Base-by-base conservation (phyloP, 30 jellyfish, hydroid and myxozoan genomes). In the Chironex yamaguchii region DNA sequence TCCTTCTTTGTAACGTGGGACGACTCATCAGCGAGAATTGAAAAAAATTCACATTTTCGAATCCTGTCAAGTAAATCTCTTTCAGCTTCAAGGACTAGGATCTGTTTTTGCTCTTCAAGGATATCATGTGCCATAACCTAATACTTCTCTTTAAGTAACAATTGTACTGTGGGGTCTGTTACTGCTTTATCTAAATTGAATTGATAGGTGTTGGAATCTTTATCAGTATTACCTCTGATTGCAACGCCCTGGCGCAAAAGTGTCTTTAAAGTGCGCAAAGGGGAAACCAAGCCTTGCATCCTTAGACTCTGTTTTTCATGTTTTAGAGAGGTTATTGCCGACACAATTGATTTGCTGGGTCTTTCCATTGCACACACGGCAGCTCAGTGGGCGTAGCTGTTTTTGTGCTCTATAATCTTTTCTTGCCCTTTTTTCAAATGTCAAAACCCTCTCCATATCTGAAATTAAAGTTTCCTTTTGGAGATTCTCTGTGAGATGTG, bases 401-500 rank as follows among this genome's bases (percentile, higher is more conserved):
- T 70, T 70, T 70, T 42, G 49, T 70, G 84, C 70, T 70, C 84
- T 25, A 35, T 70, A 36, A 32, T 70, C 49, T 12, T 34, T 35
- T 30, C 68, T 34, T 70, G 69, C n/a, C 84, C 17, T 35, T 70
- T 70, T 25, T n/a, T 35, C 84, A 2, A 30, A 70, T 70, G 70
- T 35, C 84, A 70, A 70, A 70, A 27, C 84, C 84, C 70, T 70
- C 84, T 35, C 84, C 69, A 70, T 70, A 29, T 70, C 21, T 70
- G 84, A 35, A 70, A 36, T 70, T 70, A 70, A 70, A 32, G 30
- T 70, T 30, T 49, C 84, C 84, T 70, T 67, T 67, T 29, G 62
- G 81, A 70, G 68, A 70, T 70, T 70, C 20, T 67, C 84, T 70
- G 84, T 70, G 84, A 70, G 84, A 70, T 70, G 84, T 70, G 84